Evolutionary conservation across 2,888 invertebrate species (phyloP), one percentile per base, ranked within the genome.

Genomic region (Cephus pygmeus): DNA sequence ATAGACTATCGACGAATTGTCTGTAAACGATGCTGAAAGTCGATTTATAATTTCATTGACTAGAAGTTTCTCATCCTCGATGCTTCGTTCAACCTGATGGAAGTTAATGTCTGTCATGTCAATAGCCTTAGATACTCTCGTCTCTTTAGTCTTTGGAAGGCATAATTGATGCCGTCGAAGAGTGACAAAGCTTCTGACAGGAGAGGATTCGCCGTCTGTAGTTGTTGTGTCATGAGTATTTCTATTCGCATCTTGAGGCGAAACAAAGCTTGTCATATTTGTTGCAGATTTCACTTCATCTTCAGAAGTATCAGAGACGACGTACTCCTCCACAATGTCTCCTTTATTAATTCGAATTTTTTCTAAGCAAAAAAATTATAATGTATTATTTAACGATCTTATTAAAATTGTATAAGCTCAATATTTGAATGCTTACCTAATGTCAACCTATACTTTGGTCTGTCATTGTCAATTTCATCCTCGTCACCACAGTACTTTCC

Each of bases 321-420:
- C 83, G 79, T 95, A 95, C 90, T 95, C 94, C 11, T 94, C 95
- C 36, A 94, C 91, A 82, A 93, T 87, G 84, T 93, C 91, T 81
- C 94, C 94, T 85, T 93, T 94, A 76, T 94, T 93, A 82, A 95
- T 90, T 85, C 95, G 86, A 83, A 95, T 92, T 92, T 94, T 94
- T 84, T 95, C 95, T 95, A 56, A 1, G 9, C 6, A 23, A 9
- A 33, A 74, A 74, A 76, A 12, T 69, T 73, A 40, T 12, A 56
- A n/a, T 77, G 12, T n/a, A 76, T 71, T 56, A 69, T 69, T 81
- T 31, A 77, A 15, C 11, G n/a, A 31, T 85, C 83, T 79, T 83
- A 56, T 77, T 83, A 80, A 83, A 83, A 85, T 81, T 79, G 69
- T 78, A 78, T 77, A 73, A 73, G 73, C 69, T 30, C 75, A 74